Base-by-base conservation (phyloP, 2,888 invertebrate genomes). In the Erynnis tages region DNA sequence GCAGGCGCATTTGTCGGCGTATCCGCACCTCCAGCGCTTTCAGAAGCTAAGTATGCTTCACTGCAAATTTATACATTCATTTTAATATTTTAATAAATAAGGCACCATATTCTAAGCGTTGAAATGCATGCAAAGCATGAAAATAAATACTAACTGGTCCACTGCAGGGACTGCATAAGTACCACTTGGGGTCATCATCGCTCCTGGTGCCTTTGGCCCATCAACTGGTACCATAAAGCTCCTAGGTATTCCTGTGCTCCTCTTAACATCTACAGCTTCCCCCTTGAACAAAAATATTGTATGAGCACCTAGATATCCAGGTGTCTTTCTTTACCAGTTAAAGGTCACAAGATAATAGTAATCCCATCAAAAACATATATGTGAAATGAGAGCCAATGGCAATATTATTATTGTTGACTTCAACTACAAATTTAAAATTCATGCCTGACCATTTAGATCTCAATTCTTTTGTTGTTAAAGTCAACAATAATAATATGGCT, bases 181-280 rank as follows among this genome's bases (percentile, higher is more conserved):
- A 65, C 97, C 97, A 63, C 93, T 93, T 38, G 95, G 94, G 23
- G 96, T 97, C 92, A 97, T 94, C 93, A 97, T 94, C 49, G 97
- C 97, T 57, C 98, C 98, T 54, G 95, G 97, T 62, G 95, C 94
- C 77, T 93, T 92, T 14, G 96, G 96, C 35, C 96, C 96, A 68
- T 93, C 96, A n/a, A 97, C 98, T 38, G 95, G 94, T 54, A 96
- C 95, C 94, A 98, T 95, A 90, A 98, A 98, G 88, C 97, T 98
- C 63, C 96, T 91, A 4, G 99, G 99, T 69, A 99, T 99, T 30
- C 99, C 99, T 25, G 99, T 98, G 71, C 97, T 98, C 69, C 98
- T 93, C 71, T 97, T 97, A 55, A 97, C 93, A 75, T 97, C 96
- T 57, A 93, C 90, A 13, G 93, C 91, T 72, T 92, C 94, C 89